phyloP scores from a whole-genome alignment of 2,888 invertebrate genomes.

The Perdita meconis region DNA sequence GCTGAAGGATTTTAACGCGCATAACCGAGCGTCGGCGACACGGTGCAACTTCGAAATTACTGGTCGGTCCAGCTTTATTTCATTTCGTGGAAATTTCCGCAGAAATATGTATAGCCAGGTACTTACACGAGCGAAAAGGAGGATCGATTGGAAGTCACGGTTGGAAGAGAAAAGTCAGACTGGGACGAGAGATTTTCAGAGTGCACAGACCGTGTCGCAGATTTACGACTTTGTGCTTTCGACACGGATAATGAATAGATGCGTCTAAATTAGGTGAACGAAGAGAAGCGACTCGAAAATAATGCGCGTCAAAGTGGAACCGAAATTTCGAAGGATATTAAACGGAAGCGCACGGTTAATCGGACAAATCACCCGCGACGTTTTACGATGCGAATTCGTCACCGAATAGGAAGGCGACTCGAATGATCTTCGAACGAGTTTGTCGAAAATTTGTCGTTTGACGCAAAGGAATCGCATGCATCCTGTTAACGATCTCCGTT shows the following conservation, averaged over 20 bases:
- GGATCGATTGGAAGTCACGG: background rate
- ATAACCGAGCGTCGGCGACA: background rate
- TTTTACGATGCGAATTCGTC: conserved; percentile 3
- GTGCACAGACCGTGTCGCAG: conserved; percentile 26
- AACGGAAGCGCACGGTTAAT: conserved; percentile 11
- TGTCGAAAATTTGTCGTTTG: too few relatives aligned
- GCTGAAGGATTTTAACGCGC: background rate
- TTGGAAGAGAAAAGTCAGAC: background rate
- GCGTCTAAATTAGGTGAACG: conserved; percentile 37
- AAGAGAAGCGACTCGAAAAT: conserved; percentile 30
- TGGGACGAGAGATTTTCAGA: conserved; percentile 19
- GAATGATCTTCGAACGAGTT: too few relatives aligned
- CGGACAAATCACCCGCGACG: conserved; percentile 28
- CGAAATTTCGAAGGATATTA: conserved; percentile 20
- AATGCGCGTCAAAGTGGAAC: conserved; percentile 37
- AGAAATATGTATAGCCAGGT: conserved; percentile 46
- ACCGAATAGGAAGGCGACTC: background rate
- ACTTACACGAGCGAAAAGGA: conserved; percentile 22
- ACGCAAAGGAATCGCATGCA: too few relatives aligned
- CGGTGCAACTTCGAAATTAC: conserved; percentile 33
- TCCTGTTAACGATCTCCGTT: too few relatives aligned
- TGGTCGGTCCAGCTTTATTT: conserved; percentile 4
- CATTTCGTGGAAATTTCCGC: background rate
- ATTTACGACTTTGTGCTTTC: conserved; percentile 54
- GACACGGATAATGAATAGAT: conserved; percentile 56